Evolutionary conservation across 2,113 vertebrate genomes (phyloP).

Genomic region (Megaceryle maxima): DNA sequence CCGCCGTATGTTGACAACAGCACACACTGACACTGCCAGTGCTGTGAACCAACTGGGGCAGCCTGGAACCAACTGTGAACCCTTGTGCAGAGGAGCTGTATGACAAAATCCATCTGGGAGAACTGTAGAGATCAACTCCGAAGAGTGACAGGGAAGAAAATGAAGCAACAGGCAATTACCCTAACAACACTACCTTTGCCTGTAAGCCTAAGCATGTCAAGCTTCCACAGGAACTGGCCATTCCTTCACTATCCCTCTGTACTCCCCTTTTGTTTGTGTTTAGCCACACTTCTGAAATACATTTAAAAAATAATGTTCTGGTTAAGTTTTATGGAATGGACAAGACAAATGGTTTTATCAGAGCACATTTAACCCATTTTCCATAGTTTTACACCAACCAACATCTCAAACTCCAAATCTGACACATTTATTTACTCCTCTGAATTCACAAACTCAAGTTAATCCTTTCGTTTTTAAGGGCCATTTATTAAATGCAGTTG

Average conservation of each 20-base stretch:
- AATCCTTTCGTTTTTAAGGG: slow-evolving; percentile 7
- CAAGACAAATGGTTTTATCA: background rate
- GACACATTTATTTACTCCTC: background rate
- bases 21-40: background rate
- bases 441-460: background rate
- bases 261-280: background rate
- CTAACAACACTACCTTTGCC: rapidly evolving
- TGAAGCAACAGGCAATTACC: background rate
- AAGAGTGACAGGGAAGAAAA: background rate
- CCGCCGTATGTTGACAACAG: background rate
- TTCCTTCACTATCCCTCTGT: background rate
- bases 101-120: background rate
- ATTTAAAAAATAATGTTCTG: too few species aligned
- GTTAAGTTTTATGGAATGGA: background rate
- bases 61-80: background rate
- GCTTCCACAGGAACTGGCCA: background rate
- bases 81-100: background rate
- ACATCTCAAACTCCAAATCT: background rate
- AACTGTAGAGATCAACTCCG: background rate
- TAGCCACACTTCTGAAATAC: background rate
- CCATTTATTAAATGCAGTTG: slow-evolving; percentile 4
- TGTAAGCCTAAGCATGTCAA: background rate
- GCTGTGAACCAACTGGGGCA: background rate
- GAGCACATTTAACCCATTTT: background rate
- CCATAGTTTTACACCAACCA: background rate